These are phyloP conservation scores for Xenopus laevis DNA, from an alignment of 2,113 vertebrate genomes.

Conservation along the genomic window DNA sequence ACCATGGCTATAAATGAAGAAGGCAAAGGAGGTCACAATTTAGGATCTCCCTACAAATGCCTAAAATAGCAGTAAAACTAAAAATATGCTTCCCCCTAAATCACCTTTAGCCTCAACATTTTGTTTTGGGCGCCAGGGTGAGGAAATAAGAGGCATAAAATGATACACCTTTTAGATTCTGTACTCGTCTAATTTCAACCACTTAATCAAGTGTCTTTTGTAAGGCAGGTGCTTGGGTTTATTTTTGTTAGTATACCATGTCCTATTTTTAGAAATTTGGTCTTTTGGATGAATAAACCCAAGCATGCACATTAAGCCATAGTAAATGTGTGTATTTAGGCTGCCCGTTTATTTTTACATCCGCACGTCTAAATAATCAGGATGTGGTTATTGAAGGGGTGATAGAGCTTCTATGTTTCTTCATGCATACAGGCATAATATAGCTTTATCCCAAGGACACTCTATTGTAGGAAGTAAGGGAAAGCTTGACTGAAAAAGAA, in stretches of 20 bases:
- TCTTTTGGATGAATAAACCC: constrained; percentile 60
- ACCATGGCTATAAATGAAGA: background rate
- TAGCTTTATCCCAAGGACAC: constrained; percentile 50
- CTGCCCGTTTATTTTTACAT: constrained; percentile 66
- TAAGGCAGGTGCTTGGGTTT: constrained; percentile 64
- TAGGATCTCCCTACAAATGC: constrained; percentile 36
- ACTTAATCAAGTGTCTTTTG: constrained; percentile 66
- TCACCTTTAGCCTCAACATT: constrained; percentile 45
- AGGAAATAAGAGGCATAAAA: constrained; percentile 34
- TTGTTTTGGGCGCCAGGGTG: constrained; percentile 42
- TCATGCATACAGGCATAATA: constrained; percentile 57
- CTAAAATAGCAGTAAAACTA: constrained; percentile 21
- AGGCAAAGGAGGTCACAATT: constrained; percentile 32
- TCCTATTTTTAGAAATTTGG: constrained; percentile 64
- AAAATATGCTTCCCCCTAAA: constrained; percentile 41
- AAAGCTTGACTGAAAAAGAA: constrained; percentile 2
- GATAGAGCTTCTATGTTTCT: constrained; percentile 55
- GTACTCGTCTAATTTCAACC: constrained; percentile 52
- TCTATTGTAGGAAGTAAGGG: constrained; percentile 30
- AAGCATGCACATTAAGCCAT: constrained; percentile 56
- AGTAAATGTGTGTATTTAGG: constrained; percentile 64
- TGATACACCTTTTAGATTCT: constrained; percentile 55
- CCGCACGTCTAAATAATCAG: constrained; percentile 64
- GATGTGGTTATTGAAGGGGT: constrained; percentile 69
- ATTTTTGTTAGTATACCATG: constrained; percentile 60